These are phyloP conservation scores for Cabera pusaria DNA, from an alignment of 2,888 invertebrate genomes.

Conservation along the genomic window DNA sequence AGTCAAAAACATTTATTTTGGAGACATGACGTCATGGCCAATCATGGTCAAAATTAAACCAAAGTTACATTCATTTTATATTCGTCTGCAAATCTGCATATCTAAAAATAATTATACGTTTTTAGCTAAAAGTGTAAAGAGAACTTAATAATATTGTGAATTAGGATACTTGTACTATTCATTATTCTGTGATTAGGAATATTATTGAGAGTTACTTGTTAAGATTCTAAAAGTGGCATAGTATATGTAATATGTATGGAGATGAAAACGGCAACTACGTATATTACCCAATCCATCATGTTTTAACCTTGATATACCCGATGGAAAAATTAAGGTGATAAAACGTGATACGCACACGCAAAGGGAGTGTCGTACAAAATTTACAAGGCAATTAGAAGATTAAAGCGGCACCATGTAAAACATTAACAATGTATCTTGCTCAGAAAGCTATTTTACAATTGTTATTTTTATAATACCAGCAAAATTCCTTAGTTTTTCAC, in stretches of 20 bases:
- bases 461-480: not conserved
- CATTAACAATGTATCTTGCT: no score
- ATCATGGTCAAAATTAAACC: conserved; percentile 19
- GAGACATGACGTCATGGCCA: conserved; percentile 28
- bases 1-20: conserved; percentile 33
- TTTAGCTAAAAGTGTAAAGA: no score
- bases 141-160: no score
- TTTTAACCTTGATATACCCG: conserved; percentile 25
- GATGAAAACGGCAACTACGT: no score
- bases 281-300: conserved; percentile 20
- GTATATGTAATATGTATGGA: no score
- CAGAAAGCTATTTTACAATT: no score
- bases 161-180: no score
- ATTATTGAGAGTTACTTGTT: no score
- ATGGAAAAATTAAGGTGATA: conserved; percentile 28
- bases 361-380: conserved; percentile 51
- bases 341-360: conserved; percentile 51
- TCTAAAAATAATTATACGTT: no score
- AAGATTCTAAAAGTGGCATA: no score
- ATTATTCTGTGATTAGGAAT: no score
- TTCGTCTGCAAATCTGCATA: no score
- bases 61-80: not conserved
- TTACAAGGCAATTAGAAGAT: conserved; percentile 49
- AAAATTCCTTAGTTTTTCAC: conserved; percentile 6
- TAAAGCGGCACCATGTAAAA: conserved; percentile 25